These are phyloP conservation scores for Desmodus rotundus DNA, from an alignment of 2,113 vertebrate species.

Conservation along the genomic window DNA sequence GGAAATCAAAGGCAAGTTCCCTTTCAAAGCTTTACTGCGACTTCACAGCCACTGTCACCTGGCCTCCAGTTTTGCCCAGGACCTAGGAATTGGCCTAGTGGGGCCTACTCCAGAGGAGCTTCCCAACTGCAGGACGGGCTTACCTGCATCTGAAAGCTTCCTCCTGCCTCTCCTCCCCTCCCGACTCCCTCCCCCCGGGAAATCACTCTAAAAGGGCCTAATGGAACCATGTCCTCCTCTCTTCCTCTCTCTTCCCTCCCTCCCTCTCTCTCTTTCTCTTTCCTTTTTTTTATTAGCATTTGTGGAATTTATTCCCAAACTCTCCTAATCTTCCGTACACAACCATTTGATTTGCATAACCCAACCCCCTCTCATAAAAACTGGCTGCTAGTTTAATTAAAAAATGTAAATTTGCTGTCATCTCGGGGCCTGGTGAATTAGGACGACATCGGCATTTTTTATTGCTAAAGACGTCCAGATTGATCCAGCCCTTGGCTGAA, in stretches of 20 bases:
- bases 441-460: constrained; percentile 99
- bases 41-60: not conserved
- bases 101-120: constrained; percentile 66
- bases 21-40: not conserved
- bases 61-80: not conserved
- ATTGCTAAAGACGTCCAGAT: constrained; percentile 99
- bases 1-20: not conserved
- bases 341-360: constrained; percentile 99
- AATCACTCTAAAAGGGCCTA: constrained; percentile 95
- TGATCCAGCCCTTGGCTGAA: constrained; percentile 94
- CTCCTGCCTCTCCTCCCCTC: constrained; percentile 67
- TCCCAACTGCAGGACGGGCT: constrained; percentile 76
- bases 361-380: constrained; percentile 99
- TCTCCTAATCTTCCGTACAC: constrained; percentile 99
- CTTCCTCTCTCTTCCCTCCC: constrained; percentile 80
- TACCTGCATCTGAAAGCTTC: constrained; percentile 80
- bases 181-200: constrained; percentile 80
- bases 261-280: constrained; percentile 65
- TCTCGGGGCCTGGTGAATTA: constrained; percentile 98
- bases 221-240: constrained; percentile 90
- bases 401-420: constrained; percentile 99
- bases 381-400: constrained; percentile 99
- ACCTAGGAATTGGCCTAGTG: not conserved
- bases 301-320: constrained; percentile 99
- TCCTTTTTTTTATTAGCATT: constrained; percentile 90